Evolutionary conservation across 1,140 invertebrate species (phyloP), one percentile per base, ranked within the genome.

Genomic region (Diabrotica virgifera): DNA sequence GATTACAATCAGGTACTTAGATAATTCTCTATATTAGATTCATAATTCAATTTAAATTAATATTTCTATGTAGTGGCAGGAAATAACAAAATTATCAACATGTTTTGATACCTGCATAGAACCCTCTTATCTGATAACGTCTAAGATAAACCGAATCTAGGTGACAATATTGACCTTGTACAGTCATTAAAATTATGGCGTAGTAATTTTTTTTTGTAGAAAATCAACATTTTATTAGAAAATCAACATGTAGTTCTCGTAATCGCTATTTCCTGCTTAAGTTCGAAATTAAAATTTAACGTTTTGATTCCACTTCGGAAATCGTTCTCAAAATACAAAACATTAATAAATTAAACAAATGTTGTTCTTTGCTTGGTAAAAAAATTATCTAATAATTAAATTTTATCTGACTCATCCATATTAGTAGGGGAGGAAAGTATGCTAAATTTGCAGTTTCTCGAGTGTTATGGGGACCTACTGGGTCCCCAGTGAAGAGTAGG

Each of bases 51-150:
- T 51, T 51, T 10, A 51, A 51, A 51, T 11, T 51, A 51, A 2
- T 51, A 51, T 11, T 51, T 10, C 46, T 11, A 11, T 51, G 46
- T 51, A 51, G 46, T 51, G 11, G 36, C 53, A 55, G 53, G 53
- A 55, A 55, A 24, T 55, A 14, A n/a, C n/a, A 12, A 0, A 12
- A 14, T 8, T 52, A 52, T 52, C n/a, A 55, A 55, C 53, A 55
- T 55, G 53, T 55, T 55, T 52, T 55, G 53, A 35, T 24, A 55
- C 53, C 53, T 55, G 53, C 24, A 24, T 55, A 24, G 53, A 13
- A 50, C n/a, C 14, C 36, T 11, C 36, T 24, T 55, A 9, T 50
- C 53, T 24, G 53, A 55, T 55, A 55, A 55, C 9, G 10, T 10
- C 9, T 55, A 35, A 35, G 53, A 55, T 55, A 55, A 55, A 10